Percentiles rank a stretch among this genome's conserved stretches.
These are phyloP conservation scores for Phocides pigmalion DNA, from an alignment of 1,140 invertebrate species.

Conservation along the genomic window DNA sequence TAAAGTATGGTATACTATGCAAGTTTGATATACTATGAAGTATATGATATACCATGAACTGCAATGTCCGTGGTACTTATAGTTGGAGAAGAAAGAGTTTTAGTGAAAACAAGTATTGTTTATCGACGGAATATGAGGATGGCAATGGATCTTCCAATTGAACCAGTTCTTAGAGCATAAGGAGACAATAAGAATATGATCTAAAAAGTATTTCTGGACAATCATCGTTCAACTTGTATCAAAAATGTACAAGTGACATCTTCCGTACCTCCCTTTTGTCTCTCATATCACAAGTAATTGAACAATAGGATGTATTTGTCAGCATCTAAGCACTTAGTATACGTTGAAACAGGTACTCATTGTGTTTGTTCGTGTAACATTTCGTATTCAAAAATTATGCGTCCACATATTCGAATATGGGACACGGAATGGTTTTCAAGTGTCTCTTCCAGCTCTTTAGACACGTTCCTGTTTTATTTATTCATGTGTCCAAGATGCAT, in stretches of 20 bases:
- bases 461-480: slow-evolving; percentile 18
- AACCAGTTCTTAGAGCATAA: neutral
- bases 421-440: slow-evolving; percentile 54
- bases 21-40: no score
- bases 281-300: slow-evolving; percentile 49
- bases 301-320: slow-evolving; percentile 67
- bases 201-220: neutral
- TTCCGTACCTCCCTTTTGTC: slow-evolving; percentile 51
- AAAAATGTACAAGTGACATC: slow-evolving; percentile 20
- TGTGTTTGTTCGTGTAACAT: slow-evolving; percentile 61
- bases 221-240: slow-evolving; percentile 19
- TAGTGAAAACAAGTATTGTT: no score
- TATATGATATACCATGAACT: no score
- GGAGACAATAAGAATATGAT: neutral
- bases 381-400: slow-evolving; percentile 71
- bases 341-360: slow-evolving; percentile 61
- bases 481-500: slow-evolving; percentile 25
- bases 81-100: no score
- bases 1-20: no score
- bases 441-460: slow-evolving; percentile 29
- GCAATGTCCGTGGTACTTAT: no score
- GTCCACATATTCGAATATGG: slow-evolving; percentile 58
- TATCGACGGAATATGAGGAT: no score
- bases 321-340: slow-evolving; percentile 60
- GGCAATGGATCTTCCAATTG: no score